Evolutionary conservation across 2,113 vertebrate species (phyloP), one percentile per base, ranked within the genome.

Genomic region (Megaceryle torquata): DNA sequence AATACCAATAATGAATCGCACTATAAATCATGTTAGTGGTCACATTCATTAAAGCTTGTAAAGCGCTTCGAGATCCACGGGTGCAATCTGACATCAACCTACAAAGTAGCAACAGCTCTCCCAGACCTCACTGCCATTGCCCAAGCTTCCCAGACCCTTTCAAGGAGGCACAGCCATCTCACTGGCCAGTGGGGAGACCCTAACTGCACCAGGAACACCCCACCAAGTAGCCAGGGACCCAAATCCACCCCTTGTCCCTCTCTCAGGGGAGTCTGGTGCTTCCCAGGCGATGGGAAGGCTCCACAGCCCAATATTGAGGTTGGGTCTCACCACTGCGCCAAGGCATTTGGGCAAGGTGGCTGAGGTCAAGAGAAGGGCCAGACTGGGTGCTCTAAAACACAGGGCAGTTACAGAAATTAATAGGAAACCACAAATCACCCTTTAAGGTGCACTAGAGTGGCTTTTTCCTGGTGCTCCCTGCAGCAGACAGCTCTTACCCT

Each of bases 1-100:
- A 97, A 98, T 96, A 97, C 97, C 95, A 98, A 97, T 97, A 98
- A 98, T 97, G 97, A 98, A 98, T 98, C 97, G 43, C 96, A 67
- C 95, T 92, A 97, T 98, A 98, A 98, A 98, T 98, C 96, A 97
- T 59, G 94, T 96, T 97, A 98, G 97, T 72, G 77, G 93, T 90
- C 95, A 91, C 95, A 96, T 95, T 94, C 88, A 93, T 93, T 95
- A 93, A 92, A 78, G 92, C 89, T 20, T 67, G 88, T 53, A 35
- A 70, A 89, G 89, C n/a, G 12, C 92, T 79, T 76, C 35, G 77
- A 89, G 91, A 94, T 94, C 88, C 3, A 2, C 4, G 4, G 57
- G 69, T 3, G 1, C 44, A 8, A 76, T 0, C 6, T n/a, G 57
- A 57, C 69, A 70, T 16, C 56, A 12, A 59, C 75, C 53, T 50